These are phyloP conservation scores for Euplexia lucipara DNA, from an alignment of 2,888 invertebrate genomes.

Conservation along the genomic window DNA sequence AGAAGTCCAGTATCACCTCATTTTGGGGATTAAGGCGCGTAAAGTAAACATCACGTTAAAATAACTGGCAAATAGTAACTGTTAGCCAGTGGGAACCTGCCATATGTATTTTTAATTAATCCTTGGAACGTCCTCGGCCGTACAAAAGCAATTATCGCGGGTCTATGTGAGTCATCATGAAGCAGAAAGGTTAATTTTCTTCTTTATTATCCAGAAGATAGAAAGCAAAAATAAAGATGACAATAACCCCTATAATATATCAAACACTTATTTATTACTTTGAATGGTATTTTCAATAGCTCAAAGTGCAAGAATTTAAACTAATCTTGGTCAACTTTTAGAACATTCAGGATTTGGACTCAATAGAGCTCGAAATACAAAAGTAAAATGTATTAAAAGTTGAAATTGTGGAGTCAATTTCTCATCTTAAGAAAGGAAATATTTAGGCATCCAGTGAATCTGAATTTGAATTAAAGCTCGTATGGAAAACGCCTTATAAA, in stretches of 20 bases:
- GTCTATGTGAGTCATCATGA: slow-evolving; percentile 64
- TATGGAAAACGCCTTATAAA: slow-evolving; percentile 77
- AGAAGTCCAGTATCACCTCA: slow-evolving; percentile 39
- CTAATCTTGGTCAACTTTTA: too few species aligned
- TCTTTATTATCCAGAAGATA: slow-evolving; percentile 61
- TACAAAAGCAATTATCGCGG: slow-evolving; percentile 68
- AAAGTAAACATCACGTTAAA: slow-evolving; percentile 63
- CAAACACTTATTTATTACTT: too few species aligned
- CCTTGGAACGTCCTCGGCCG: slow-evolving; percentile 65
- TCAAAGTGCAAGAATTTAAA: too few species aligned
- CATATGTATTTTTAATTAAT: slow-evolving; percentile 70
- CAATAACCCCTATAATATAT: too few species aligned
- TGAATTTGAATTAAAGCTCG: slow-evolving; percentile 78
- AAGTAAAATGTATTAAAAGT: slow-evolving; percentile 9
- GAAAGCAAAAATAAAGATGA: slow-evolving; percentile 53
- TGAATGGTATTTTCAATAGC: too few species aligned
- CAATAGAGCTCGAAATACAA: not conserved
- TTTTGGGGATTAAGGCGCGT: slow-evolving; percentile 53
- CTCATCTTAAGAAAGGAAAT: slow-evolving; percentile 64
- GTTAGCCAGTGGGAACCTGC: slow-evolving; percentile 65
- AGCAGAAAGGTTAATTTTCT: slow-evolving; percentile 65
- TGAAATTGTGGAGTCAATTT: slow-evolving; percentile 14
- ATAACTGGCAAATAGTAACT: slow-evolving; percentile 55
- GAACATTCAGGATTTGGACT: too few species aligned
- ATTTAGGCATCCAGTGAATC: slow-evolving; percentile 73